Evolutionary conservation across 2,888 invertebrate species (phyloP).

Genomic region (Lobophora halterata): DNA sequence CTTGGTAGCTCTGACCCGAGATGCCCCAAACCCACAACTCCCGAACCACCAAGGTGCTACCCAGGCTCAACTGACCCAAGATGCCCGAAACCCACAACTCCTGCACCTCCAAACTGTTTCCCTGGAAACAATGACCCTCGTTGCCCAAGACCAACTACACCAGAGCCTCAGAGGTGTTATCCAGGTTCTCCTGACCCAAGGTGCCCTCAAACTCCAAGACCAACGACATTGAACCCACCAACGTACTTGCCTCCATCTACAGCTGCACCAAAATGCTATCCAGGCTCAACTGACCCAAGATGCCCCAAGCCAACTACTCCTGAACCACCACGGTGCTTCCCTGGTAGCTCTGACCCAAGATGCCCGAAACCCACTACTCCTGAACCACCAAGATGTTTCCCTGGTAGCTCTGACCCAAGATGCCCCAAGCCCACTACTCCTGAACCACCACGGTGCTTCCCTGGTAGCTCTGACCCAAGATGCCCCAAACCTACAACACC

Average conservation of each 20-base stretch:
- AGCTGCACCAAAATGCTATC: constrained; percentile 38
- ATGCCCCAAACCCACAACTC: constrained; percentile 20
- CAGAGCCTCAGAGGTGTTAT: constrained; percentile 35
- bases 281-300: constrained; percentile 39
- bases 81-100: constrained; percentile 35
- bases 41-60: constrained; percentile 18
- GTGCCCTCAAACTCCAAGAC: constrained; percentile 40
- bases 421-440: constrained; percentile 26
- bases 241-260: constrained; percentile 37
- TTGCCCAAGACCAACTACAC: constrained; percentile 36
- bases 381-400: constrained; percentile 15
- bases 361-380: constrained; percentile 18
- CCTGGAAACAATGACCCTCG: constrained; percentile 30
- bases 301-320: constrained; percentile 31
- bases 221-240: constrained; percentile 33
- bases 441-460: constrained; percentile 28
- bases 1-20: constrained; percentile 16
- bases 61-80: constrained; percentile 33
- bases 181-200: constrained; percentile 49
- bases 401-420: constrained; percentile 6
- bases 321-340: constrained; percentile 16
- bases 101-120: constrained; percentile 24
- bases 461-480: constrained; percentile 28
- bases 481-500: constrained; percentile 29
- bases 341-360: constrained; percentile 9